These are phyloP conservation scores for Copidosoma aretas DNA, from an alignment of 2,888 invertebrate species.

Conservation along the genomic window DNA sequence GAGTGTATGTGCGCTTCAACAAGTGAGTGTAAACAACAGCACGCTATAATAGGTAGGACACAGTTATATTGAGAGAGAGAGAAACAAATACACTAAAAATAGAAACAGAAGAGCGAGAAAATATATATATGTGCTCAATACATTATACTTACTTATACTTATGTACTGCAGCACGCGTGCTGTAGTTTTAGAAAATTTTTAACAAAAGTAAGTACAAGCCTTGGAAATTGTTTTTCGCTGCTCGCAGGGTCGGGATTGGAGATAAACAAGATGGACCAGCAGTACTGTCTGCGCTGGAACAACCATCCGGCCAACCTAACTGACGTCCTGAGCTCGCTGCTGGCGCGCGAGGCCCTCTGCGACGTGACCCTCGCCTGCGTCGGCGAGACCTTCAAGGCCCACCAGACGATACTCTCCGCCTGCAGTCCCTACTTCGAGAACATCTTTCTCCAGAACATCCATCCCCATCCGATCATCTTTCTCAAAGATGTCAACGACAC, in stretches of 20 bases:
- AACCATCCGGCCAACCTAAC: constrained; percentile 91
- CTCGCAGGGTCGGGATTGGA: constrained; percentile 59
- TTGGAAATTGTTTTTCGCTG: constrained; percentile 22
- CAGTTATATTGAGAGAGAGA: background rate
- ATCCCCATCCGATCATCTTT: constrained; percentile 91
- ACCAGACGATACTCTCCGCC: constrained; percentile 91
- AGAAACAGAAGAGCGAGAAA: background rate
- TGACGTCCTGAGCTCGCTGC: constrained; percentile 85
- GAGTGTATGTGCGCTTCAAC: too few relatives aligned
- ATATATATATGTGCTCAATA: too few relatives aligned
- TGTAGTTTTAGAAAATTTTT: too few relatives aligned
- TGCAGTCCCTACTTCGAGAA: constrained; percentile 94
- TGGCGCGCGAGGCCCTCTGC: constrained; percentile 87
- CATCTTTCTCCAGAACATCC: constrained; percentile 86
- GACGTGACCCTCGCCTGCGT: constrained; percentile 93
- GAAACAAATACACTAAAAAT: background rate
- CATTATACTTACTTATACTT: too few relatives aligned
- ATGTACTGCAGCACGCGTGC: too few relatives aligned
- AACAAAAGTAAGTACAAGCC: too few relatives aligned
- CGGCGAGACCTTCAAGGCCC: constrained; percentile 89
- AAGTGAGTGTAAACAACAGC: too few relatives aligned
- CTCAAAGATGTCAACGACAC: constrained; percentile 89
- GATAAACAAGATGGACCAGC: constrained; percentile 74
- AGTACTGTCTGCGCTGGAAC: constrained; percentile 94
- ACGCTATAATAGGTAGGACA: too few relatives aligned